A percentile compares a stretch with the other conserved stretches of the same genome.
phyloP scores from a whole-genome alignment of 1,140 invertebrate genomes.

The Heterodera schachtii region DNA sequence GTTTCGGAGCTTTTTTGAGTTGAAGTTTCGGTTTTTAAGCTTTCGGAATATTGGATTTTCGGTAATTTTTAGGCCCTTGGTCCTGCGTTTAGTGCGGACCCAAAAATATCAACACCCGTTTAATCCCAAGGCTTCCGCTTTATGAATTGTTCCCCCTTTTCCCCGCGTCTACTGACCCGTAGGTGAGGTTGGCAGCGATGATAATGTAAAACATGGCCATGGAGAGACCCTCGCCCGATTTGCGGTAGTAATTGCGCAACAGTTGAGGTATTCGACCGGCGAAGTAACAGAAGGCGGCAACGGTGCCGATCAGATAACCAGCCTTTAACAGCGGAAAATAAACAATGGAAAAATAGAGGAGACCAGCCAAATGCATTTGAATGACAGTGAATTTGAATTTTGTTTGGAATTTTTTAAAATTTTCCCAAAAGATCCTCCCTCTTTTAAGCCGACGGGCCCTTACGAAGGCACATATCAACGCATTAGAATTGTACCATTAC shows the following conservation, averaged over 20 bases:
- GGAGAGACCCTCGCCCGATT: slow-evolving; percentile 62
- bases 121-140: no score
- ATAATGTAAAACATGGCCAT: slow-evolving; percentile 65
- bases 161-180: slow-evolving; percentile 34
- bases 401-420: no score
- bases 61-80: no score
- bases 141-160: slow-evolving; percentile 4
- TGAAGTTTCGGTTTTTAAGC: no score
- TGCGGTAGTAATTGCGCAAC: slow-evolving; percentile 62
- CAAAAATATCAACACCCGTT: no score
- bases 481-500: slow-evolving; percentile 17
- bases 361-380: no score
- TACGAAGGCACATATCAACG: background rate
- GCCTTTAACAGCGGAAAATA: slow-evolving; percentile 36
- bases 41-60: no score
- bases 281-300: slow-evolving; percentile 64
- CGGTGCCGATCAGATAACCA: slow-evolving; percentile 62
- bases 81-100: no score
- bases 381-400: no score
- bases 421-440: no score
- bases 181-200: slow-evolving; percentile 64
- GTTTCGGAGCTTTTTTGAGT: no score
- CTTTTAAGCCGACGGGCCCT: no score
- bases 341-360: background rate
- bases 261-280: slow-evolving; percentile 63